Evolutionary conservation across 2,113 vertebrate genomes (phyloP).

Genomic region (Tapirus terrestris): DNA sequence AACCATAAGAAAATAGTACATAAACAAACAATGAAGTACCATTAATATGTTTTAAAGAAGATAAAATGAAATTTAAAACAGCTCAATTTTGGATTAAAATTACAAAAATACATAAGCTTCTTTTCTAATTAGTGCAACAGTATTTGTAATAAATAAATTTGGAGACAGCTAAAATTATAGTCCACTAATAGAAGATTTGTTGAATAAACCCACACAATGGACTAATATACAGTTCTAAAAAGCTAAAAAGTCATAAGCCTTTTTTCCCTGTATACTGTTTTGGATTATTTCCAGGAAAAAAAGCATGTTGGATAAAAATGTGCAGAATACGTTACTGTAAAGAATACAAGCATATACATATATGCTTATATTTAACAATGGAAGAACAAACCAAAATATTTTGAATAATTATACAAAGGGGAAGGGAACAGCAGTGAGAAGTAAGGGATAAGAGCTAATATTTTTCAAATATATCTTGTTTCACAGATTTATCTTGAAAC

Average conservation of each 20-base stretch:
- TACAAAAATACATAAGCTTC: background rate
- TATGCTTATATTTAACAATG: background rate
- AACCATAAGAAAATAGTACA: background rate
- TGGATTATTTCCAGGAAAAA: background rate
- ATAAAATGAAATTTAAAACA: background rate
- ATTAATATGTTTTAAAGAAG: background rate
- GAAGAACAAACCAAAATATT: background rate
- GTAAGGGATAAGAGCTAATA: background rate
- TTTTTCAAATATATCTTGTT: background rate
- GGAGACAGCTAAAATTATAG: background rate
- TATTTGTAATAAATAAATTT: no score
- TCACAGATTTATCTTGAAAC: background rate
- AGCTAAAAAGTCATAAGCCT: background rate
- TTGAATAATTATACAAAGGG: background rate
- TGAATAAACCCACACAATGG: background rate
- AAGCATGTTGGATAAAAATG: background rate
- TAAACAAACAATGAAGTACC: background rate
- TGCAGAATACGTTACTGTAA: background rate
- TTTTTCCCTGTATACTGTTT: background rate
- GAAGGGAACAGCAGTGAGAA: background rate
- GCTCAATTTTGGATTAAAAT: background rate
- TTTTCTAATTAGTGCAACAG: background rate
- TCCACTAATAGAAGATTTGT: background rate
- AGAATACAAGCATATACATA: background rate
- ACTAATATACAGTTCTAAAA: background rate